A percentile compares a stretch with the other conserved stretches of the same genome.
Conservation (phyloP, 2,113 vertebrate species). For the Sapajus apella region DNA sequence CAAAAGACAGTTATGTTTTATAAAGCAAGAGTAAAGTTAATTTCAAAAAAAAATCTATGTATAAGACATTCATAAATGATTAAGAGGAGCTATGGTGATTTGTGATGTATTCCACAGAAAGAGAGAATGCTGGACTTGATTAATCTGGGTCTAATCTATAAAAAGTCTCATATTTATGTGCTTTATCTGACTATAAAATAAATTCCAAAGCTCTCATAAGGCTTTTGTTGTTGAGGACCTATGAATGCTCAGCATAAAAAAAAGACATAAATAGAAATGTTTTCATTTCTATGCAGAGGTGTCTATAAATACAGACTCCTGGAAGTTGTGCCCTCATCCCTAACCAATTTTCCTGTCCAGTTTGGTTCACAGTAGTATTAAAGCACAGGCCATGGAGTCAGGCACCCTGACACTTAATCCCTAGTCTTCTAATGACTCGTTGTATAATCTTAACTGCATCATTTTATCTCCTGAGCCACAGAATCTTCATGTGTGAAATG, state of each 20-base stretch:
- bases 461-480: neutral
- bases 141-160: constrained; percentile 55
- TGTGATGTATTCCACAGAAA: constrained; percentile 42
- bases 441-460: neutral
- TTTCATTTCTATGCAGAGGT: neutral
- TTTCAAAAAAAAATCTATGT: neutral
- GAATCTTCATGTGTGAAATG: constrained; percentile 21
- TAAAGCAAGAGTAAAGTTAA: constrained; percentile 6
- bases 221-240: constrained; percentile 11
- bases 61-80: constrained; percentile 49
- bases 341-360: neutral
- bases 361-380: neutral
- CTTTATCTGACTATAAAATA: constrained; percentile 55
- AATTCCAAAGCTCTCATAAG: constrained; percentile 48
- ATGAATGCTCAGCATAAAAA: constrained; percentile 11
- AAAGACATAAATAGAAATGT: constrained; percentile 48
- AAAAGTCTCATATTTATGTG: constrained; percentile 56
- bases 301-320: neutral
- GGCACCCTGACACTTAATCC: neutral
- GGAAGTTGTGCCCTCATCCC: neutral
- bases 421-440: neutral
- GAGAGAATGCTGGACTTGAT: constrained; percentile 43
- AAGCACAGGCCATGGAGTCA: neutral
- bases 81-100: constrained; percentile 57
- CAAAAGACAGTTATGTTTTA: constrained; percentile 12